Evolutionary conservation across 2,113 vertebrate genomes (phyloP), one percentile per base, ranked within the genome.

Genomic region (Hemichromis elongatus): DNA sequence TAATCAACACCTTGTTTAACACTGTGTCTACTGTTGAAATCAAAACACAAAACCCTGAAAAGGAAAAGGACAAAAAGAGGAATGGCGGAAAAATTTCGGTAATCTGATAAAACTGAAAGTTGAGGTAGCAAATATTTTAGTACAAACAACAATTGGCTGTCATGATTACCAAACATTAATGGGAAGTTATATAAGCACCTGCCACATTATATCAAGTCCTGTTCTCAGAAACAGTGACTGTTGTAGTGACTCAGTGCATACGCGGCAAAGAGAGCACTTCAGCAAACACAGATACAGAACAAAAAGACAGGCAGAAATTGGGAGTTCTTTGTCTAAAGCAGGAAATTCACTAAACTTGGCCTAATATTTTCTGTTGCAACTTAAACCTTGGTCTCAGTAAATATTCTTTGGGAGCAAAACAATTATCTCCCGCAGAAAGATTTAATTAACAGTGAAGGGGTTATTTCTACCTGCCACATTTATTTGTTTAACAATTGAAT

Each of bases 1-100:
- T 73, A 40, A 73, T 33, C 18, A 75, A 75, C 70, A 75, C 26
- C 26, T 30, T 0, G 7, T 75, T 75, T 50, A 33, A 26, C 45
- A 75, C 45, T 30, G 0, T 0, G 16, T 52, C 10, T 30, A 75
- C 42, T 18, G 5, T 50, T 50, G 8, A 75, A 75, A 12, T 30
- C 21, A n/a, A n/a, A n/a, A 6, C 16, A 30, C 16, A 30, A 50
- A 50, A 3, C 26, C 42, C 61, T 30, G 42, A 18, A 50, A 70
- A 70, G 0, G 14, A 70, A 9, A 0, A 75, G 8, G 1, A 33
- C 19, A 7, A 8, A 75, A 33, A 75, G 26, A 75, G 19, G 19
- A 1, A 9, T 5, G 4, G 9, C 10, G 52, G 52, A 21, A 21
- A 9, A 50, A 28, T 19, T 12, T 50, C 24, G 30, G 1, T 19